These are phyloP conservation scores for Chelonus insularis DNA, from an alignment of 1,140 invertebrate species.

Conservation along the genomic window DNA sequence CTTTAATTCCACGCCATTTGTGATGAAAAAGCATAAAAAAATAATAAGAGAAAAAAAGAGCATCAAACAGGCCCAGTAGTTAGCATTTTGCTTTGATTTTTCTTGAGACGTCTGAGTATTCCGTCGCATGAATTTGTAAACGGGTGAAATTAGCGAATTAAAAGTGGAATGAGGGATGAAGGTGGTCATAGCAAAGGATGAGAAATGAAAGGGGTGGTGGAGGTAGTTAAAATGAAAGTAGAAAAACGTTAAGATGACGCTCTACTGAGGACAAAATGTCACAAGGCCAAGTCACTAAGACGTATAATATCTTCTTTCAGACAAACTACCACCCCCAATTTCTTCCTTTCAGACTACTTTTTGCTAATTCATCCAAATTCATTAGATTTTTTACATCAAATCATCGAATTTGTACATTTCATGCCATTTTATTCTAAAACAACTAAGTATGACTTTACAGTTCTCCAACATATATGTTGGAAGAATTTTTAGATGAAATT, in stretches of 20 bases:
- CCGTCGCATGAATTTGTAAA: slow-evolving; percentile 59
- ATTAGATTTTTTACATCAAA: not conserved
- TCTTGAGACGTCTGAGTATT: slow-evolving; percentile 54
- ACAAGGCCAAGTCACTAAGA: slow-evolving; percentile 1
- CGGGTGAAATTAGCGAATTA: slow-evolving; percentile 59
- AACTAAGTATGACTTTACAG: too few relatives aligned
- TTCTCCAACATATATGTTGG: too few relatives aligned
- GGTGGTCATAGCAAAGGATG: slow-evolving; percentile 6
- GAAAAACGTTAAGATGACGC: slow-evolving; percentile 3
- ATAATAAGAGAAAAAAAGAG: not conserved
- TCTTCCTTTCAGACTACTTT: not conserved
- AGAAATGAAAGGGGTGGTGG: not conserved
- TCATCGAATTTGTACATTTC: too few relatives aligned
- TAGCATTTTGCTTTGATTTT: slow-evolving; percentile 59
- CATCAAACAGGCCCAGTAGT: slow-evolving; percentile 33
- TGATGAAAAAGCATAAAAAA: slow-evolving; percentile 11
- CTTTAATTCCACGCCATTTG: slow-evolving; percentile 29
- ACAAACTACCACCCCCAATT: not conserved
- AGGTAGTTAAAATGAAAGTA: slow-evolving; percentile 3
- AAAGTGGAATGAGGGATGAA: slow-evolving; percentile 39
- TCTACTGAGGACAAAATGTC: slow-evolving; percentile 13
- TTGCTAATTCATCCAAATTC: slow-evolving; percentile 3
- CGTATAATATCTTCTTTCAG: not conserved
- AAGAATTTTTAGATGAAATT: too few relatives aligned
- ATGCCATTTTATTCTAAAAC: too few relatives aligned